Base-by-base conservation (phyloP, 2,888 invertebrate species). In the Agrilus cyanescens region DNA sequence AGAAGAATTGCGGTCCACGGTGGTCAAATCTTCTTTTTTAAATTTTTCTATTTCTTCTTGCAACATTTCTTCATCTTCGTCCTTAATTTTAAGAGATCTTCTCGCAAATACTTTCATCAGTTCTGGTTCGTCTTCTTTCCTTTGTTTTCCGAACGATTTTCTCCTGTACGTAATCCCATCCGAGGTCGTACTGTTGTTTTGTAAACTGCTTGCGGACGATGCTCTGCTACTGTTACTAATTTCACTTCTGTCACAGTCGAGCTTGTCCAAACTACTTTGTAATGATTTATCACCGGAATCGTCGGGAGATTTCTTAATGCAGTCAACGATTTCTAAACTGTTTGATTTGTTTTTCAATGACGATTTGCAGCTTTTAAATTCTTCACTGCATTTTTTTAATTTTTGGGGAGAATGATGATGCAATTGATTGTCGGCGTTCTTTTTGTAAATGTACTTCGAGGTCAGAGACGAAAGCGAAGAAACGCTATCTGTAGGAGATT, bases 31-130 rank as follows among this genome's bases (percentile, higher is more conserved):
- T 16, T 65, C 67, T 20, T 68, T 65, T 36, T 63, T 62, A 29
- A 70, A 68, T 48, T 77, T 75, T 47, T 75, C 74, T 4, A 25
- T 25, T 10, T 10, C 25, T 25, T 25, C 25, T 12, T 75, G 72
- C 44, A 81, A 65, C 33, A 65, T 66, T 44, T 77, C 77, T 1
- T 70, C 71, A 54, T 84, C 83, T 4, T 67, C 67, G 53, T 85
- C 84, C 66, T 82, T 83, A n/a, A 84, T 68, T 66, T 86, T 86
- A 0, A 86, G 66, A n/a, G 85, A 86, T 44, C 85, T 68, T 34
- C 86, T 69, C 0, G 85, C 85, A 59, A 86, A 86, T 1, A 86
- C 86, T 65, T 85, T 85, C 77, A 85, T 80, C 7, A 85, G 60
- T 63, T 85, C 85, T 0, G 85, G 85, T 59, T 84, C 82, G 30